Base-by-base conservation (phyloP, 2,797 vertebrate genomes). In the Schizopygopsis malacanthus region DNA sequence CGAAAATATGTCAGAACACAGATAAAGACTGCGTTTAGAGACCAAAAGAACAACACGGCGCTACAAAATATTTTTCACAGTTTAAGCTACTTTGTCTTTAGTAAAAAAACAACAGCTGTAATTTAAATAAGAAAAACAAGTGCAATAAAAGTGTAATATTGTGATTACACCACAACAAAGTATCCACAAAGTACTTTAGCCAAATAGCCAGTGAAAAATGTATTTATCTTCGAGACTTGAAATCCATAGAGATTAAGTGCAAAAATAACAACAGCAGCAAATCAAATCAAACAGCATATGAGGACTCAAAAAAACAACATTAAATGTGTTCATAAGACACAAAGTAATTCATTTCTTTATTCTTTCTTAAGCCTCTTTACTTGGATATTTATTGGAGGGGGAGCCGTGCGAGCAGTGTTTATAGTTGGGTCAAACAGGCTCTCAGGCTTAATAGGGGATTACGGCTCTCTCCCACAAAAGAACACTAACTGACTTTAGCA, bases 341-440 rank as follows among this genome's bases (percentile, higher is more conserved):
- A 92, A 91, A 91, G 80, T 85, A 88, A 93, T 93, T 93, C 86
- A 93, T 94, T 91, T 90, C 92, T 93, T 92, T 90, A 92, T 93
- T 91, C 93, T 93, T 94, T 91, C 93, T 92, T 95, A 95, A 96
- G 94, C 94, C 93, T 91, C 94, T 95, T 95, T 95, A 88, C 90
- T 91, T 87, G 90, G 84, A 90, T 93, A 89, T 93, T 95, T 92
- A 92, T 88, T 22, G 85, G 69, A 85, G 90, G 92, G 91, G 90
- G 91, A 72, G 77, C 41, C 41, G 41, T 89, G 71, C 87, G 91
- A 92, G 93, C 92, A 90, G 92, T 93, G 90, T 92, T 90, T 95
- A 94, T 95, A 95, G 94, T 94, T 94, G 93, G 95, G 94, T 96
- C 94, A 96, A 94, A 93, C 88, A 90, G 93, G 89, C 93, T 93